Conservation (phyloP, 1,140 invertebrate species). For the Drosophila pallidifrons region DNA sequence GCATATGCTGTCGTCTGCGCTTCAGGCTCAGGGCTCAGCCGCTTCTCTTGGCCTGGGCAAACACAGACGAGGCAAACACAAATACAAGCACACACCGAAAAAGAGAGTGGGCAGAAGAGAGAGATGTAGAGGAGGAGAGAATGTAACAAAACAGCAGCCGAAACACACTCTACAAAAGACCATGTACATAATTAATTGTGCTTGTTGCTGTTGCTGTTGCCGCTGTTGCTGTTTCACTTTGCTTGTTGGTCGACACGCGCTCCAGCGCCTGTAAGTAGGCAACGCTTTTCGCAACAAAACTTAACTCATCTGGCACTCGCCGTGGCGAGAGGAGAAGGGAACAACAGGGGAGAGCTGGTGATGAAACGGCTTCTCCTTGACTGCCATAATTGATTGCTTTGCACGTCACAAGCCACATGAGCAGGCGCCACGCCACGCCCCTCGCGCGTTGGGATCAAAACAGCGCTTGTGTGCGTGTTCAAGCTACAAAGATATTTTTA, state of each 20-base stretch:
- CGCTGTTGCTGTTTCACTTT: background rate
- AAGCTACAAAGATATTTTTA: constrained; percentile 66
- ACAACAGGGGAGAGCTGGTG: constrained; percentile 22
- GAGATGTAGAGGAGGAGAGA: background rate
- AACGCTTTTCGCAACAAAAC: constrained; percentile 49
- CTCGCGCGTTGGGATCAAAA: background rate
- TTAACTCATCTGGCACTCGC: background rate
- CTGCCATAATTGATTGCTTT: constrained; percentile 77
- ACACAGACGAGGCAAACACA: constrained; percentile 63
- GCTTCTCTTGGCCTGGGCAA: constrained; percentile 51
- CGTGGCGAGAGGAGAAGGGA: background rate
- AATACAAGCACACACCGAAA: constrained; percentile 16
- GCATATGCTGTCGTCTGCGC: constrained; percentile 78
- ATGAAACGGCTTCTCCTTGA: constrained; percentile 51
- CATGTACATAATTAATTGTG: constrained; percentile 80
- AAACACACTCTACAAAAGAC: constrained; percentile 38
- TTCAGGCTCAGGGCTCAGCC: constrained; percentile 57
- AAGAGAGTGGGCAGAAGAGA: background rate
- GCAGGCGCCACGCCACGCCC: background rate
- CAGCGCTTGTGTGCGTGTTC: constrained; percentile 30
- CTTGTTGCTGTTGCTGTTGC: constrained; percentile 44
- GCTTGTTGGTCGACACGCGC: constrained; percentile 38
- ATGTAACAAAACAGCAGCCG: constrained; percentile 13
- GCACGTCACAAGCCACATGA: constrained; percentile 66
- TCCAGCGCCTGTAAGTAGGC: constrained; percentile 61